These are phyloP conservation scores for Acleris literana DNA, from an alignment of 2,888 invertebrate species.

Conservation along the genomic window DNA sequence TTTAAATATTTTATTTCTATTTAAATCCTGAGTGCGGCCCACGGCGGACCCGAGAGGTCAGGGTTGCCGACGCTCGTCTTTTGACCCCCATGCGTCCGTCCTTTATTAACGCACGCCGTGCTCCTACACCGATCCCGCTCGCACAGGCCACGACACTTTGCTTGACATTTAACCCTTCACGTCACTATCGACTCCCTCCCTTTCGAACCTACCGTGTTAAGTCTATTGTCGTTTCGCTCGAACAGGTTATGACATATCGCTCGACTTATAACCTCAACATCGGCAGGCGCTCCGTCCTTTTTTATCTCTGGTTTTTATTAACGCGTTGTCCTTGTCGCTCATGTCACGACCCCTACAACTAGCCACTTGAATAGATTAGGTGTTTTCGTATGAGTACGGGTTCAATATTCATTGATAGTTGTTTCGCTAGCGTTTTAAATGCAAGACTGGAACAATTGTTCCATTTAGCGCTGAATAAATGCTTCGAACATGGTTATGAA, in stretches of 20 bases:
- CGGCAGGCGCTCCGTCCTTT: constrained; percentile 61
- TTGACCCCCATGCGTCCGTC: constrained; percentile 70
- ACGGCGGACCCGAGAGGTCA: constrained; percentile 72
- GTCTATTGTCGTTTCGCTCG: constrained; percentile 63
- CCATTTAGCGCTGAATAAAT: constrained; percentile 43
- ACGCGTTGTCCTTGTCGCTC: constrained; percentile 65
- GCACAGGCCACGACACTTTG: constrained; percentile 79
- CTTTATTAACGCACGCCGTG: constrained; percentile 52
- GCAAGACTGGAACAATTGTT: constrained; percentile 58
- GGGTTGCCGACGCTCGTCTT: constrained; percentile 81
- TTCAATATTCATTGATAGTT: constrained; percentile 81
- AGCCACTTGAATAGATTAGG: constrained; percentile 83
- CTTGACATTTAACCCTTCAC: constrained; percentile 81
- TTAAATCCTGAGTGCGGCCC: constrained; percentile 64
- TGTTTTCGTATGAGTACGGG: constrained; percentile 76
- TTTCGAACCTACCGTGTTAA: constrained; percentile 51
- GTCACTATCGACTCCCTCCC: constrained; percentile 74
- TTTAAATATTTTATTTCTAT: constrained; percentile 42
- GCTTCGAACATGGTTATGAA: constrained; percentile 7
- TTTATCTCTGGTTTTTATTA: constrained; percentile 56
- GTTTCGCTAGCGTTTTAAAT: constrained; percentile 77
- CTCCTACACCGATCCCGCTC: constrained; percentile 55
- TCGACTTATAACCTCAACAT: constrained; percentile 78
- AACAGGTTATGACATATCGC: constrained; percentile 83
- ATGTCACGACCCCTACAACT: constrained; percentile 78